phyloP scores from a whole-genome alignment of 2,113 vertebrate genomes.

The Lagopus leucura region DNA sequence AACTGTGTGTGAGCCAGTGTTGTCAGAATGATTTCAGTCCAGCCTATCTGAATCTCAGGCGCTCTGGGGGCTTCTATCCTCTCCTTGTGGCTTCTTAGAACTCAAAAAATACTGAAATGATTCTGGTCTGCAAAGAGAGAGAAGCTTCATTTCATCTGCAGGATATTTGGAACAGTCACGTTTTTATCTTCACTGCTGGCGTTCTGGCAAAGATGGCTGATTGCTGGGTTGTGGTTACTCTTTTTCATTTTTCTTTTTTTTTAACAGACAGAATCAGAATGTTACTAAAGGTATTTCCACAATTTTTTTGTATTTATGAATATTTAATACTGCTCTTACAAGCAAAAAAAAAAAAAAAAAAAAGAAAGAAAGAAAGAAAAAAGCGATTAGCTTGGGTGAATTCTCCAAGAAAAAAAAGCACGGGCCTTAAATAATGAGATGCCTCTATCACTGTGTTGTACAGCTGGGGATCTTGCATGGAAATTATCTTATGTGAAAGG shows the following conservation, averaged over 20 bases:
- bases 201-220: neutral
- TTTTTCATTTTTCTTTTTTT: neutral
- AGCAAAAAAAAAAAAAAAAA: slow-evolving; percentile 68
- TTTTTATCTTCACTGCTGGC: slow-evolving; percentile 36
- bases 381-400: neutral
- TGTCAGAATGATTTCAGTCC: slow-evolving; percentile 10
- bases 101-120: neutral
- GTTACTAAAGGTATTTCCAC: slow-evolving; percentile 41
- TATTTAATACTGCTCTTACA: slow-evolving; percentile 67
- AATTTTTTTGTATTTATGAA: slow-evolving; percentile 62
- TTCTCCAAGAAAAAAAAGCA: slow-evolving; percentile 39
- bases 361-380: neutral
- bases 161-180: neutral
- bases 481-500: neutral
- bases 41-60: slow-evolving; percentile 65
- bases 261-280: slow-evolving; percentile 15
- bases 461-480: slow-evolving; percentile 18
- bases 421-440: slow-evolving; percentile 40
- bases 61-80: neutral
- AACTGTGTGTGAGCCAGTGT: neutral
- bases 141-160: neutral
- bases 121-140: neutral
- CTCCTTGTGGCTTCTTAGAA: slow-evolving; percentile 19
- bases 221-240: neutral
- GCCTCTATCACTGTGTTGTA: slow-evolving; percentile 48